Evolutionary conservation across 2,113 vertebrate genomes (phyloP), one percentile per base, ranked within the genome.

Genomic region (Zapornia atra): DNA sequence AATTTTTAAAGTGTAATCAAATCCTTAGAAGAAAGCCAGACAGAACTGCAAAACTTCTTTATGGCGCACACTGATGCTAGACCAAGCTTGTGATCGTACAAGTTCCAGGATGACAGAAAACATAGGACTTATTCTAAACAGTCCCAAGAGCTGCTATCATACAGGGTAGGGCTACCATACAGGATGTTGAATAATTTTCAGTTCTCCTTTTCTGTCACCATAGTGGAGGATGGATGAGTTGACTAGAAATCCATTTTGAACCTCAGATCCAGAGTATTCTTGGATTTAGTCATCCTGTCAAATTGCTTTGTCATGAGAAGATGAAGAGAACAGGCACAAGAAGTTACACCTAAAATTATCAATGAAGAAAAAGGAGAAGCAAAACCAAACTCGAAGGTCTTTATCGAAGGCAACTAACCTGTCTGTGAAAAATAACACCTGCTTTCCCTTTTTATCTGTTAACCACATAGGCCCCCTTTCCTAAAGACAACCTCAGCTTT

Each of bases 191-290:
- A 63, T 25, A 40, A 59, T 56, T 92, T 82, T 93, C 46, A 51
- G 12, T 75, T 92, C 46, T 81, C 24, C 34, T 82, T 93, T 92
- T 54, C 64, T 93, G 64, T 76, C 38, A 60, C 33, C 22, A 15
- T 3, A 42, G 60, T 1, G 5, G 5, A 80, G 25, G 38, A 84
- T 48, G 20, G 15, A 83, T 31, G 6, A 6, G 9, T 81, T 0
- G 0, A 64, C 63, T 79, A 79, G 33, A 79, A 89, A 86, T 18
- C 24, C 0, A 0, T 29, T 25, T 61, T 26, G 33, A 86, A 50
- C 4, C 1, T 63, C 71, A 86, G 31, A 40, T 71, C 20, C 22
- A 51, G 38, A 22, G 4, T 13, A 70, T 89, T 86, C 33, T 65
- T 87, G 51, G 13, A 81, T 57, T 91, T 65, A 40, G 60, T 90